These are phyloP conservation scores for Macropis europaea DNA, from an alignment of 2,888 invertebrate genomes.

Conservation along the genomic window DNA sequence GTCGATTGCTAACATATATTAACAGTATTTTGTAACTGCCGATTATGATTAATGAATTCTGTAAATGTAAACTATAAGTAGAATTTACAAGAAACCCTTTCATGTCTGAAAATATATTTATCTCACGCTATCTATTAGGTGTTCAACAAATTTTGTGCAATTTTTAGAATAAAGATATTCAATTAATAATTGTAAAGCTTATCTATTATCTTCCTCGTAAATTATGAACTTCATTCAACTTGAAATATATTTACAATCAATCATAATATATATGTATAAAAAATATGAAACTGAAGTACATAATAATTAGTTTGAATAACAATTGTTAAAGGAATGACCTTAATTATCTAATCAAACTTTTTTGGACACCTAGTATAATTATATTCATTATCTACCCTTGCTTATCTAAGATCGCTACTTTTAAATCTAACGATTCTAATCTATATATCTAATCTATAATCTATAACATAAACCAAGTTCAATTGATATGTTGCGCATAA, in stretches of 20 bases:
- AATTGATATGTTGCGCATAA: too few species aligned
- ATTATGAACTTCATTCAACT: neutral
- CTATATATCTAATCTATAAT: neutral
- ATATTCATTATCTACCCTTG: neutral
- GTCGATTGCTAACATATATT: neutral
- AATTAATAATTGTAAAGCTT: neutral
- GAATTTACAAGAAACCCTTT: too few species aligned
- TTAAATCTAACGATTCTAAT: neutral
- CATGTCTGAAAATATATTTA: neutral
- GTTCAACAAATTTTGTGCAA: neutral
- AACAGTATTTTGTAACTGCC: neutral
- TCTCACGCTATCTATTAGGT: neutral
- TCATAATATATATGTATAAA: neutral
- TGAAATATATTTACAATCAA: neutral
- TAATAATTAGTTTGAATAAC: too few species aligned
- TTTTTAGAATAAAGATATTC: too few species aligned
- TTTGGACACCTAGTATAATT: neutral
- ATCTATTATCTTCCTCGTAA: neutral
- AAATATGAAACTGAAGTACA: too few species aligned
- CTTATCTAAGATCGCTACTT: neutral
- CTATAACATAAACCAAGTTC: too few species aligned
- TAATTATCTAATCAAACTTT: neutral
- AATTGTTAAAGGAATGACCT: too few species aligned
- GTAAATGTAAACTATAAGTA: neutral
- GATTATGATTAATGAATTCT: neutral